A percentile compares a stretch with the other conserved stretches of the same genome.
These are phyloP conservation scores for Deilephila porcellus DNA, from an alignment of 2,888 invertebrate species.

Conservation along the genomic window DNA sequence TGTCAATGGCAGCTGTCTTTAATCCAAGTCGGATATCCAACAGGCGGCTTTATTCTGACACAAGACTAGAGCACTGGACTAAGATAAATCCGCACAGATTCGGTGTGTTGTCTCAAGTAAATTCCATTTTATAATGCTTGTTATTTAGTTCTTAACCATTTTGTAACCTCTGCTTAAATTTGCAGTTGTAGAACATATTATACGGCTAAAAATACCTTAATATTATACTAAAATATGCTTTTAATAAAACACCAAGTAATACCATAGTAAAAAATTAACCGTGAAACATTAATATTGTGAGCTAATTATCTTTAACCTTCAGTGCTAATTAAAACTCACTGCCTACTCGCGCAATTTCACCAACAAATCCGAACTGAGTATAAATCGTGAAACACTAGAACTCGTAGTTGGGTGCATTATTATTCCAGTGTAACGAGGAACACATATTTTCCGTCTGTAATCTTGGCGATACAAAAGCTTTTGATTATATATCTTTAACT, in stretches of 20 bases:
- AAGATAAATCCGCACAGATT: not conserved
- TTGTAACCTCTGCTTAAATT: no score
- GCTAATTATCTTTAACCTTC: not conserved
- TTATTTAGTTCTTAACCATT: no score
- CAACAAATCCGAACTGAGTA: not conserved
- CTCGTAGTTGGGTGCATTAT: not conserved
- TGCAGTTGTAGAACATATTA: no score
- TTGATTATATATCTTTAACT: constrained; percentile 23
- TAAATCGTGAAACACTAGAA: not conserved
- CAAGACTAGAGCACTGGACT: constrained; percentile 4
- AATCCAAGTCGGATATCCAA: not conserved
- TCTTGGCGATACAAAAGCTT: constrained; percentile 22
- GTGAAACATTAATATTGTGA: no score
- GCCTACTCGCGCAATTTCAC: not conserved
- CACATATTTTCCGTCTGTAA: not conserved
- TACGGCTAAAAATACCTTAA: no score
- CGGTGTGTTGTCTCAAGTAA: no score
- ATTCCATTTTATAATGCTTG: no score
- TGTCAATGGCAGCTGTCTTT: constrained; percentile 3
- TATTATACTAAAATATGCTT: no score
- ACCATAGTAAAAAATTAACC: no score
- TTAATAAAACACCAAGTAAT: no score
- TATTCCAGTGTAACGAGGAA: constrained; percentile 6
- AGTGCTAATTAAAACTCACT: not conserved
- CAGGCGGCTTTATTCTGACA: not conserved